A percentile compares a stretch with the other conserved stretches of the same genome.
These are phyloP conservation scores for Athalia circularis DNA, from an alignment of 2,888 invertebrate genomes.

Conservation along the genomic window DNA sequence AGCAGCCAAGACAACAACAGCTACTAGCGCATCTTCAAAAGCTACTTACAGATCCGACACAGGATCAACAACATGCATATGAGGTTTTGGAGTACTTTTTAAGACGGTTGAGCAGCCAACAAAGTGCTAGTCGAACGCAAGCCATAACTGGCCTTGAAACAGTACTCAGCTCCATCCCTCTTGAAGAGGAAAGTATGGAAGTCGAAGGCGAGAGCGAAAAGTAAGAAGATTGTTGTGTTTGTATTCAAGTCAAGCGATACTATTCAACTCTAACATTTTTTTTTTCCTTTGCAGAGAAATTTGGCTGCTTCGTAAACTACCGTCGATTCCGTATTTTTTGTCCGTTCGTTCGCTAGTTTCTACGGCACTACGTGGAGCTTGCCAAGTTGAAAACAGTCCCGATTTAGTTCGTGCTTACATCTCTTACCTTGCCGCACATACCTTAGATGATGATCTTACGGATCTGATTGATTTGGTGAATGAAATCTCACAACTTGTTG, in stretches of 20 bases:
- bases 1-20: conserved; percentile 87
- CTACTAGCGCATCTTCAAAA: conserved; percentile 80
- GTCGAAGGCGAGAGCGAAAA: conserved; percentile 68
- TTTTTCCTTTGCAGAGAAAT: conserved; percentile 63
- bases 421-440: conserved; percentile 87
- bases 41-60: conserved; percentile 76
- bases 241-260: background rate
- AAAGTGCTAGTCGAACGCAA: conserved; percentile 84
- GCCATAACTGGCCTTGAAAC: conserved; percentile 86
- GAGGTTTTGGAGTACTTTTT: conserved; percentile 94
- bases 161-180: conserved; percentile 77
- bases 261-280: background rate
- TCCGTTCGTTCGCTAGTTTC: conserved; percentile 83
- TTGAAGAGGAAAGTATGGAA: conserved; percentile 74
- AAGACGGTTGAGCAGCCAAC: conserved; percentile 87
- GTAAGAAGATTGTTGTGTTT: conserved; percentile 51
- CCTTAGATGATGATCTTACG: conserved; percentile 79
- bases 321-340: conserved; percentile 87
- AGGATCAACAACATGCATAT: conserved; percentile 80
- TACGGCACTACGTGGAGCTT: conserved; percentile 87
- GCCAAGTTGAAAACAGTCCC: conserved; percentile 93
- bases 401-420: conserved; percentile 89
- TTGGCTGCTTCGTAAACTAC: conserved; percentile 81
- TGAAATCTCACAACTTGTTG: conserved; percentile 93
- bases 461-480: conserved; percentile 83